Evolutionary conservation across 2,888 invertebrate species (phyloP).

Genomic region (Calameuta pallipes): DNA sequence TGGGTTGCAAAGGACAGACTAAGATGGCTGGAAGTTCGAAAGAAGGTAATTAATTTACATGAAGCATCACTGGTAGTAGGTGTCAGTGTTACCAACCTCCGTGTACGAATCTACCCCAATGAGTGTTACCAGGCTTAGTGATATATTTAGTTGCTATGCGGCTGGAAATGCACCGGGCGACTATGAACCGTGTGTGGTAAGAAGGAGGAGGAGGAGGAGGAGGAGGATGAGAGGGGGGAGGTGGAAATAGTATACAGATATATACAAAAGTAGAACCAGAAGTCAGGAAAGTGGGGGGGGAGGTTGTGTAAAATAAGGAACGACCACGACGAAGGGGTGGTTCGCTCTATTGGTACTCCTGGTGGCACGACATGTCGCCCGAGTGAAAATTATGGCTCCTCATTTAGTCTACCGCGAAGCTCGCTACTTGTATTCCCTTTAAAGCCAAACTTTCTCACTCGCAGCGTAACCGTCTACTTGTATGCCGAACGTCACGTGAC

Average conservation of each 20-base stretch:
- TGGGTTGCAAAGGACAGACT: too few relatives aligned
- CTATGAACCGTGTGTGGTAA: conserved; percentile 13
- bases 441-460: not conserved
- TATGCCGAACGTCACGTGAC: conserved; percentile 10
- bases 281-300: conserved; percentile 2
- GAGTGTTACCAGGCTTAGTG: conserved; percentile 16
- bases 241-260: too few relatives aligned
- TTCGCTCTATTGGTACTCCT: not conserved
- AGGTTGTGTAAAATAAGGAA: conserved; percentile 19
- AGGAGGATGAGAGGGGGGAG: not conserved
- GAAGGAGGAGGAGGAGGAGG: not conserved
- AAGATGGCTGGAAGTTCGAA: too few relatives aligned
- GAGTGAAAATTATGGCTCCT: conserved; percentile 59
- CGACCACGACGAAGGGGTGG: conserved; percentile 36
- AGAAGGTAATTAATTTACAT: too few relatives aligned
- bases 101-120: not conserved
- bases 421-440: conserved; percentile 12
- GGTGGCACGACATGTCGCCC: conserved; percentile 48
- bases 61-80: too few relatives aligned
- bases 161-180: conserved; percentile 24
- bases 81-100: too few relatives aligned
- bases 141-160: conserved; percentile 32
- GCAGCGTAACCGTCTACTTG: conserved; percentile 19
- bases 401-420: conserved; percentile 47
- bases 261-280: not conserved